Base-by-base conservation (phyloP, 2,113 vertebrate genomes). In the Oryzias javanicus region DNA sequence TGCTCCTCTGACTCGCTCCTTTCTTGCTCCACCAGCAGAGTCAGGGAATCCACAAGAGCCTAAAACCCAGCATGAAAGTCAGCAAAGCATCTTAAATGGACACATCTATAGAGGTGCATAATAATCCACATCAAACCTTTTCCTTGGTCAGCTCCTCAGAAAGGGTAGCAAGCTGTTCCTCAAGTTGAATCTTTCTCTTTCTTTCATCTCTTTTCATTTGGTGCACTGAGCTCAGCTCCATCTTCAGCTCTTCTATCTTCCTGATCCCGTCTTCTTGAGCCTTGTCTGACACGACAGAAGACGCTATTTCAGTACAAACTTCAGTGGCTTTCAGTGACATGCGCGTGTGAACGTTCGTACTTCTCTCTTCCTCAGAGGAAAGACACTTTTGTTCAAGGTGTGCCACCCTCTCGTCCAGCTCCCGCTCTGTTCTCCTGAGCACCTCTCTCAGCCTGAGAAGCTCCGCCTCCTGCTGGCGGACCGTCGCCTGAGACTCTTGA, bases 331-430 rank as follows among this genome's bases (percentile, higher is more conserved):
- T 14, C 6, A 42, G 20, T 35, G 19, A 3, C 14, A 24, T 42
- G 2, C 5, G 6, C 6, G n/a, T 45, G 14, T 14, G 5, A 17
- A 35, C 19, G 5, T 22, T 62, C 79, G n/a, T 65, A 98, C 97
- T 94, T 89, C 93, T 94, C 70, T 96, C 93, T 40, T 92, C 82
- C 70, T 95, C 90, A 45, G 93, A 91, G 27, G 83, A 55, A 12
- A 93, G 81, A 86, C 87, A 97, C 19, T 81, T 91, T 49, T 92
- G 90, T 61, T 86, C 90, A 24, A 96, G 85, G 41, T 94, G 92
- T 27, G 91, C 76, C 35, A 94, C 86, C 67, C 92, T 67, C 82
- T 92, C 88, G 67, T 88, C 88, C 42, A 95, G 86, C 45, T 89
- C 85, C 52, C 81, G 85, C 73, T 94, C 90, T 0, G 90, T 95